Evolutionary conservation across 2,113 vertebrate species (phyloP), one percentile per base, ranked within the genome.

Genomic region (Acrocephalus arundinaceus): DNA sequence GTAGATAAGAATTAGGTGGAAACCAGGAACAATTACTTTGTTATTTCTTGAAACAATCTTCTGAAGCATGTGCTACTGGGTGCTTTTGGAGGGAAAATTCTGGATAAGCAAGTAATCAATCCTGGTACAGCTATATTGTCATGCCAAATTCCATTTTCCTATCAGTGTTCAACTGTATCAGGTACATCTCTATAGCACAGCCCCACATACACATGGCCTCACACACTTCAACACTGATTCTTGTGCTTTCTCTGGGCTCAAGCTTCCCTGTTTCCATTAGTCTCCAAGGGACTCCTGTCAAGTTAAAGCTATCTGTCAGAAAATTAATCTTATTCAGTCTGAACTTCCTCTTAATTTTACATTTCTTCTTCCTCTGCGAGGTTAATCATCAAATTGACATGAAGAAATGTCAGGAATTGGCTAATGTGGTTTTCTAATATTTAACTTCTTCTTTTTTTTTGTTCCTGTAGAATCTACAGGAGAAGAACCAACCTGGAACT

Each of bases 401-500:
- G 43, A 75, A 80, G 24, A 88, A 92, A 87, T 75, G 37, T 72
- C 78, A 94, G 63, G 15, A 90, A 90, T 20, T 73, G 33, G 51
- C 46, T 70, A 66, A 85, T 0, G 0, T 24, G 6, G 9, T 59
- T 89, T 78, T 89, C 30, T 72, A 63, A 80, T 37, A 48, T 68
- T 66, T 24, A 35, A 58, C 13, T 55, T 84, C 74, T 35, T 52
- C 39, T 41, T 54, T 21, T 27, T 41, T 49, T 10, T 2, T 2
- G 1, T 9, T 6, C 49, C 13, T 67, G 20, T 97, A 99, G 99
- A 99, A 33, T 97, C 98, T 39, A 98, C 98, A 68, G 98, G 98
- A 66, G 98, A 99, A 93, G 99, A 99, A 90, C 99, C 99, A 33
- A 98, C 99, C 85, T 99, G 99, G 99, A 99, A 99, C 92, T 99